A percentile compares a stretch with the other conserved stretches of the same genome.
Conservation (phyloP, 2,797 vertebrate species). For the Heliangelus exortis region DNA sequence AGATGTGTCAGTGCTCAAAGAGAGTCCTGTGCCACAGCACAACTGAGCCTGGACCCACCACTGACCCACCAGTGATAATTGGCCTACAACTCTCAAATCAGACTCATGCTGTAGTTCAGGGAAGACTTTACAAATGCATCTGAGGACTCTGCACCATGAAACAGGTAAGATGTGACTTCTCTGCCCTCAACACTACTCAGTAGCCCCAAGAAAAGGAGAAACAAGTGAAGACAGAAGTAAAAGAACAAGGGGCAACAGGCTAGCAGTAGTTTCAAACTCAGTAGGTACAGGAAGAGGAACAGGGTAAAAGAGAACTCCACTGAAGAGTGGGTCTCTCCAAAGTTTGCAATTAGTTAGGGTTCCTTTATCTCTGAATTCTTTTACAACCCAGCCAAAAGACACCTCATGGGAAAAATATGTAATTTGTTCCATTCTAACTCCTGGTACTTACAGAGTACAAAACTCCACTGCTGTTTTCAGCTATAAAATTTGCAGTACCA, state of each 20-base stretch:
- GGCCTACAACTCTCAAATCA: background rate
- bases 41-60: background rate
- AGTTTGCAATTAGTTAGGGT: background rate
- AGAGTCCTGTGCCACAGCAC: background rate
- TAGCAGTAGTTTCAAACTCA: background rate
- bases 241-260: background rate
- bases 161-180: rapidly evolving
- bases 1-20: background rate
- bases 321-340: background rate
- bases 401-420: background rate
- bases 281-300: background rate
- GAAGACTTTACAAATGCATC: background rate
- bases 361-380: background rate
- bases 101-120: background rate
- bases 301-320: background rate
- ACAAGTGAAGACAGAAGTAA: background rate
- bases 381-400: background rate
- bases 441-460: background rate
- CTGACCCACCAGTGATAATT: background rate
- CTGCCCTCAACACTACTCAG: background rate
- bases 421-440: background rate
- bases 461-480: background rate
- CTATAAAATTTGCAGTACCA: background rate
- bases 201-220: background rate
- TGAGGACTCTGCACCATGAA: background rate